Evolutionary conservation across 2,113 vertebrate genomes (phyloP).

Genomic region (Mustela nigripes): DNA sequence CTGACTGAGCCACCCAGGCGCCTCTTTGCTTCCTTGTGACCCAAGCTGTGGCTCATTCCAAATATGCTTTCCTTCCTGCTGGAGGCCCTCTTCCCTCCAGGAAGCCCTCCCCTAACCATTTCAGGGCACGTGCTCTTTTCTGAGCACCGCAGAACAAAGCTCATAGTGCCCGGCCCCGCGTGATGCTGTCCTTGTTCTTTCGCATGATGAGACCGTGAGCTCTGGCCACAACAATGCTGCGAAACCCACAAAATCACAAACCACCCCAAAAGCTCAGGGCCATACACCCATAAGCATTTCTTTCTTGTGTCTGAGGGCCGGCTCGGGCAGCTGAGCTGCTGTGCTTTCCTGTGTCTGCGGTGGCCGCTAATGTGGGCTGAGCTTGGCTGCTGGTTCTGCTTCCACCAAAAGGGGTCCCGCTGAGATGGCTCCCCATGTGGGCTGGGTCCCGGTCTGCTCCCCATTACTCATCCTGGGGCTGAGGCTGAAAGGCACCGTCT

Average conservation of each 20-base stretch:
- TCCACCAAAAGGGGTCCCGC: accelerated
- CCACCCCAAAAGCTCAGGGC: background rate
- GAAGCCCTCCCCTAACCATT: background rate
- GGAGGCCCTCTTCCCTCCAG: background rate
- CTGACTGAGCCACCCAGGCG: too few relatives aligned
- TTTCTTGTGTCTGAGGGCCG: background rate
- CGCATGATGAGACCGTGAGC: background rate
- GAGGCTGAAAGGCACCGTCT: background rate
- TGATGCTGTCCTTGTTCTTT: background rate
- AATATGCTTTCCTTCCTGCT: background rate
- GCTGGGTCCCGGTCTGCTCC: background rate
- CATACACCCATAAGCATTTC: background rate
- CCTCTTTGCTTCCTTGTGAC: background rate
- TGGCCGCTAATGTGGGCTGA: accelerated
- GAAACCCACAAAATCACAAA: background rate
- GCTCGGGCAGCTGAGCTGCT: background rate
- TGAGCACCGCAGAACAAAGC: background rate
- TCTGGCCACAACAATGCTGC: background rate
- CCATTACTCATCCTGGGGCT: background rate
- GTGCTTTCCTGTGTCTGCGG: accelerated
- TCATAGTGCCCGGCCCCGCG: background rate
- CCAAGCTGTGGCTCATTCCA: background rate
- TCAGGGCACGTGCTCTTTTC: background rate
- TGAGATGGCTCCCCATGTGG: background rate
- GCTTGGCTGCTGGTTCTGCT: background rate